Base-by-base conservation (phyloP, 2,113 vertebrate genomes). In the Sorex araneus region DNA sequence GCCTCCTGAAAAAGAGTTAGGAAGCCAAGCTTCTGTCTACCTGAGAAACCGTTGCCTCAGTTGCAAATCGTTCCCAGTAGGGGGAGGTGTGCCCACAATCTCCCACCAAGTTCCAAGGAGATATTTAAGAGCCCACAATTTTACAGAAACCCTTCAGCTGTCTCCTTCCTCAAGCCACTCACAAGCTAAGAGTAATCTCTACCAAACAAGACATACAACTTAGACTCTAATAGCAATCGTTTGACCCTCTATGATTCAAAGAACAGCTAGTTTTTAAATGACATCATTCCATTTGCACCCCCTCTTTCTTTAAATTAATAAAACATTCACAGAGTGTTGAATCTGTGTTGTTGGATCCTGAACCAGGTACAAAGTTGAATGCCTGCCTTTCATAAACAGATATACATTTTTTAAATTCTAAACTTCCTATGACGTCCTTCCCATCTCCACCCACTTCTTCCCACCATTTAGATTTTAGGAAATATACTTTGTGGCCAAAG, bases 21-120 rank as follows among this genome's bases (percentile, higher is more conserved):
- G 69, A 75, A 45, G 47, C 78, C 36, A 89, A 83, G n/a, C n/a
- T 87, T 74, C 47, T 50, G 47, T n/a, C 30, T 64, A 60, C 57
- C 57, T 60, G 57, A 5, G 57, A 6, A 60, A 30, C 63, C 47
- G 75, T 40, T 18, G 57, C 57, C 66, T 73, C 79, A 90, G 50
- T 95, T 95, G 45, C 54, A 70, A 57, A 63, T 60, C 16, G 19
- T 69, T 28, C 79, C 96, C 94, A 71, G 94, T 80, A 97, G 95
- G 71, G 96, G 95, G 94, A 83, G 78, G 54, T 69, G 54, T 94
- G 32, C 32, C 36, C 90, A 86, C 73, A 85, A 60, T 73, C 84
- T 94, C 78, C 75, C 78, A 36, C 23, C 32, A 34, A 67, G 18
- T 18, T 40, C 30, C 28, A 9, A 66, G 40, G 40, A 5, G 47